Conservation (phyloP, 2,888 invertebrate species). For the Luperina testacea region DNA sequence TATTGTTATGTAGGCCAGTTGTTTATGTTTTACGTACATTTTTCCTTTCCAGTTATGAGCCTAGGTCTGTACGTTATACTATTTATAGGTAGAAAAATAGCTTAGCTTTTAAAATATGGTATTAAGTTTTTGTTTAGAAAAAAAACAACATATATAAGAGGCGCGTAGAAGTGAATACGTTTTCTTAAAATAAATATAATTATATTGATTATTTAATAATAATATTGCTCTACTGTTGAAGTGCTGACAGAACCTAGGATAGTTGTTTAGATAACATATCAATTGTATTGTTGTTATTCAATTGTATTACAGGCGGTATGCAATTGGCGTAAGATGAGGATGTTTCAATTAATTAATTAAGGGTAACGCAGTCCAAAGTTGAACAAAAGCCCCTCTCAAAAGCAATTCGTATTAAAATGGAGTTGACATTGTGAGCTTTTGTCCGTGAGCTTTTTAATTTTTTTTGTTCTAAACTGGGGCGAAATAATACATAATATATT, state of each 20-base stretch:
- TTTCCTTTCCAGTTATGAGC: not conserved
- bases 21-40: not conserved
- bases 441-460: too few species aligned
- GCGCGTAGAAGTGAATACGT: not conserved
- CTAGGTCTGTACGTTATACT: not conserved
- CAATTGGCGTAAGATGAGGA: not conserved
- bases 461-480: not conserved
- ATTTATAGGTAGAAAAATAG: not conserved
- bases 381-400: not conserved
- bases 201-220: too few species aligned
- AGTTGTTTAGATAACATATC: not conserved
- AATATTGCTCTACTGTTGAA: not conserved
- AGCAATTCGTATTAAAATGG: not conserved
- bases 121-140: not conserved
- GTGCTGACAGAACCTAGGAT: too few species aligned
- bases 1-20: constrained; percentile 16
- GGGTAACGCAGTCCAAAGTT: not conserved
- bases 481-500: not conserved
- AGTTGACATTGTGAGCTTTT: not conserved
- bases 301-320: too few species aligned
- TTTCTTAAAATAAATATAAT: not conserved
- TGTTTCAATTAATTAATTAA: not conserved
- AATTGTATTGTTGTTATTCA: too few species aligned
- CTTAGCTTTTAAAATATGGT: not conserved
- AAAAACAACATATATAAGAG: not conserved